Evolutionary conservation across 2,888 invertebrate genomes (phyloP).

Genomic region (Horisme vitalbata): DNA sequence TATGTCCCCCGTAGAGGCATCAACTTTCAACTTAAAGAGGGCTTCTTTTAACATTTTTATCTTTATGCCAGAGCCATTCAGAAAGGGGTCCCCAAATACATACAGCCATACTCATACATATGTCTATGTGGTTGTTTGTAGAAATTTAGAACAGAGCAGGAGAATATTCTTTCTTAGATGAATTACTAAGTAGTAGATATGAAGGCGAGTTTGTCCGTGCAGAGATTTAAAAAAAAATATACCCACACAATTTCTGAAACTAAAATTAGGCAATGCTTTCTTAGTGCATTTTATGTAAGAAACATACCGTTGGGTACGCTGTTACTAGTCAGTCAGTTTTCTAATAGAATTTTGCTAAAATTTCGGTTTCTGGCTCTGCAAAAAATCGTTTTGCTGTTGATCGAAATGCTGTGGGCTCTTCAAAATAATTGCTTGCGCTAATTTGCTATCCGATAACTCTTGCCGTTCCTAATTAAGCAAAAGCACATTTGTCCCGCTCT

Average conservation of each 20-base stretch:
- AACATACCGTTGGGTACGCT: too few relatives aligned
- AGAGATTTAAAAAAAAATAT: too few relatives aligned
- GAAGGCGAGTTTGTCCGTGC: too few relatives aligned
- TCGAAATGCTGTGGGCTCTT: slow-evolving; percentile 32
- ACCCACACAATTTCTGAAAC: too few relatives aligned
- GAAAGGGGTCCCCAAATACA: slow-evolving; percentile 52
- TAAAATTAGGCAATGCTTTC: too few relatives aligned
- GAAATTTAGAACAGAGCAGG: not conserved
- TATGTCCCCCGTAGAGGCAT: slow-evolving; percentile 29
- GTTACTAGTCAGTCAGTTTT: too few relatives aligned
- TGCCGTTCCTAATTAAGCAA: slow-evolving; percentile 61
- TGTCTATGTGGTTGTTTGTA: slow-evolving; percentile 18
- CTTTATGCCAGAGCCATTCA: slow-evolving; percentile 60
- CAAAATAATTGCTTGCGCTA: slow-evolving; percentile 57
- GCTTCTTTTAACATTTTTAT: slow-evolving; percentile 49
- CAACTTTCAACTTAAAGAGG: slow-evolving; percentile 44
- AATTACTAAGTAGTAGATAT: too few relatives aligned
- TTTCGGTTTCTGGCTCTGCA: too few relatives aligned
- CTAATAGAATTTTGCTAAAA: too few relatives aligned
- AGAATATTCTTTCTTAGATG: too few relatives aligned
- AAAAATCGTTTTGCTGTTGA: too few relatives aligned
- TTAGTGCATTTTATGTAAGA: too few relatives aligned
- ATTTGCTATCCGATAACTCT: slow-evolving; percentile 67
- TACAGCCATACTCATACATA: slow-evolving; percentile 25
- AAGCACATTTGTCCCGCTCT: slow-evolving; percentile 65